A percentile compares a stretch with the other conserved stretches of the same genome.
phyloP scores from a whole-genome alignment of 30 jellyfish, hydroid and myxozoan genomes.

The Hydractinia symbiolongicarpus region DNA sequence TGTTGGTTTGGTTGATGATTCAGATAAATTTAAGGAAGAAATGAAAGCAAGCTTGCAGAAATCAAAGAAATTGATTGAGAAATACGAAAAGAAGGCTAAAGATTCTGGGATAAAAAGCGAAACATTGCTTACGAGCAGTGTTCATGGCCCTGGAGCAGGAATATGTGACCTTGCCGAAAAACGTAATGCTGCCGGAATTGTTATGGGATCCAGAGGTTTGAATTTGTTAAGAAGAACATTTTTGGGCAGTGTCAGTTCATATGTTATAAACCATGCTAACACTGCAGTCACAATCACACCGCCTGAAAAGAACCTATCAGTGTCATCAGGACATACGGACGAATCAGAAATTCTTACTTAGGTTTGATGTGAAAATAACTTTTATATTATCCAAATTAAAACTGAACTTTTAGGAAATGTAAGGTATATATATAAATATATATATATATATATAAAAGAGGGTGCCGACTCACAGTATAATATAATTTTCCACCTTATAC shows the following conservation, averaged over 20 bases:
- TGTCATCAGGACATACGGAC: no score
- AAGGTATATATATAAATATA: no score
- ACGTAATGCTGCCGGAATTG: slow-evolving; percentile 49
- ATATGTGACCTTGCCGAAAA: slow-evolving; percentile 57
- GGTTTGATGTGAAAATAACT: no score
- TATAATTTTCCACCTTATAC: no score
- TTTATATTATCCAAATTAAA: no score
- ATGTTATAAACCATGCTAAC: slow-evolving; percentile 57
- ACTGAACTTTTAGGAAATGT: no score
- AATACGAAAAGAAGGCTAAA: slow-evolving; percentile 42
- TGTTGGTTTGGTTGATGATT: slow-evolving; percentile 51
- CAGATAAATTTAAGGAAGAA: slow-evolving; percentile 44
- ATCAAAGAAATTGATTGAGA: slow-evolving; percentile 36
- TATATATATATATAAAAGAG: no score
- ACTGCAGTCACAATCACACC: slow-evolving; percentile 66
- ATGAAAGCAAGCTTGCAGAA: slow-evolving; percentile 40
- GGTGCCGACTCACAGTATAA: no score
- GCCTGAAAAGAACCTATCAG: slow-evolving; percentile 15
- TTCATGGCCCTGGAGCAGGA: slow-evolving; percentile 61
- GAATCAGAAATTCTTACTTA: no score
- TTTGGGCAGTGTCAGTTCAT: slow-evolving; percentile 79
- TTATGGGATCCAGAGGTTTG: slow-evolving; percentile 84
- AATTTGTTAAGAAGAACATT: slow-evolving; percentile 68
- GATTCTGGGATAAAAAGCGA: slow-evolving; percentile 47
- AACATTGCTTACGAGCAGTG: slow-evolving; percentile 29